phyloP scores from a whole-genome alignment of 2,797 vertebrate species.

The Rhynchotus rufescens region DNA sequence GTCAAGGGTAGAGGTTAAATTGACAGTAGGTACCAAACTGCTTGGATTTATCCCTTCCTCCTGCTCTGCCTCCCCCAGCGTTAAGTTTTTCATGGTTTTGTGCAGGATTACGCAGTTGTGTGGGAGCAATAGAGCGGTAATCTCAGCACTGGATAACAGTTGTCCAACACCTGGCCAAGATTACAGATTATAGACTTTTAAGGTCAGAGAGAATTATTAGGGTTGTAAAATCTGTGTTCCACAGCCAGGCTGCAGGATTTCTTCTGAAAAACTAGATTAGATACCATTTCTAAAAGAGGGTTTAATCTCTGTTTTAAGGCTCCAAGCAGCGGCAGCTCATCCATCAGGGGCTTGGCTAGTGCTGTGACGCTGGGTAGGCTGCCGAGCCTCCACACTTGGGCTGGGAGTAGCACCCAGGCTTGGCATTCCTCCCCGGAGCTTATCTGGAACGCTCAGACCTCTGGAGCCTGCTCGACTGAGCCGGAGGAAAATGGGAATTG shows the following conservation, averaged over 20 bases:
- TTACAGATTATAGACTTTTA: conserved; percentile 9
- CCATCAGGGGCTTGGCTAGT: neutral
- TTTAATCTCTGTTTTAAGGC: conserved; percentile 48
- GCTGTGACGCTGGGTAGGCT: neutral
- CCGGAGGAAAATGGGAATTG: neutral
- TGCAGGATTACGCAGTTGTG: neutral
- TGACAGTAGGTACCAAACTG: neutral
- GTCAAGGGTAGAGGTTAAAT: neutral
- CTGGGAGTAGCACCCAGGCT: conserved; percentile 39
- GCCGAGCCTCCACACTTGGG: neutral
- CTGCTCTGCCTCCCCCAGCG: neutral
- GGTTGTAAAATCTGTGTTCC: conserved; percentile 2
- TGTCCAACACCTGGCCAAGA: neutral
- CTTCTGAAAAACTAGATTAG: conserved; percentile 45
- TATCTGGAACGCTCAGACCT: conserved; percentile 44
- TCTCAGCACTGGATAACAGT: neutral
- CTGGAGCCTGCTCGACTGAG: conserved; percentile 52
- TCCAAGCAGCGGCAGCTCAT: conserved; percentile 40
- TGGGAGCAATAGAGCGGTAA: neutral
- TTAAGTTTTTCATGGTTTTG: neutral
- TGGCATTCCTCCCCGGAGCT: conserved; percentile 52
- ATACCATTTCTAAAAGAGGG: conserved; percentile 27
- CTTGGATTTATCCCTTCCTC: neutral
- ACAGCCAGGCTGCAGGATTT: neutral
- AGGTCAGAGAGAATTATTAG: conserved; percentile 16